These are phyloP conservation scores for Argopecten irradians DNA, from an alignment of 1,140 invertebrate genomes.

Conservation along the genomic window DNA sequence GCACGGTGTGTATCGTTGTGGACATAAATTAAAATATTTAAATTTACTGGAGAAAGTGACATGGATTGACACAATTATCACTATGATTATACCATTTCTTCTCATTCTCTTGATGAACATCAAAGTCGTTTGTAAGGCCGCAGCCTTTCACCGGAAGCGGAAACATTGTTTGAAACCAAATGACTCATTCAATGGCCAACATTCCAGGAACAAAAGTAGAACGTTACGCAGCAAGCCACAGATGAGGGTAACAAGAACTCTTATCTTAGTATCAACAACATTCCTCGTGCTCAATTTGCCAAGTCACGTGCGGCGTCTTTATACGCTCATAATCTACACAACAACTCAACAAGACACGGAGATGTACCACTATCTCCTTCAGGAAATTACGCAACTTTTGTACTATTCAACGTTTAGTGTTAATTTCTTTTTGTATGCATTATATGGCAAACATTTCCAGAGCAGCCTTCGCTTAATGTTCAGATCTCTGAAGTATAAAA, in stretches of 20 bases:
- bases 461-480: not conserved
- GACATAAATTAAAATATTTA: conserved; percentile 29
- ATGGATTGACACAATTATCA: conserved; percentile 80
- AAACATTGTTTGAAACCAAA: conserved; percentile 39
- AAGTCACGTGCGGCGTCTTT: conserved; percentile 70
- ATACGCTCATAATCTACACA: conserved; percentile 60
- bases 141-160: conserved; percentile 46
- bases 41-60: conserved; percentile 79
- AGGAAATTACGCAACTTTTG: conserved; percentile 56
- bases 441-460: conserved; percentile 61
- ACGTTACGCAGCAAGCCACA: conserved; percentile 79
- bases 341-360: conserved; percentile 27
- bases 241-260: conserved; percentile 87
- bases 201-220: not conserved
- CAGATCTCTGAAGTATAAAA: not conserved
- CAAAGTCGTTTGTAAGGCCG: conserved; percentile 44
- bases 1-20: conserved; percentile 36
- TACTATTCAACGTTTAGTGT: conserved; percentile 90
- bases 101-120: conserved; percentile 80
- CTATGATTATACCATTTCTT: conserved; percentile 79
- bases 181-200: conserved; percentile 20
- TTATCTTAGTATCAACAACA: conserved; percentile 87
- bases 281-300: conserved; percentile 89
- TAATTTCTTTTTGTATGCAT: conserved; percentile 88
- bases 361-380: conserved; percentile 49